phyloP scores from a whole-genome alignment of 2,888 invertebrate species.

The Lepidocyrtinus sp. region DNA sequence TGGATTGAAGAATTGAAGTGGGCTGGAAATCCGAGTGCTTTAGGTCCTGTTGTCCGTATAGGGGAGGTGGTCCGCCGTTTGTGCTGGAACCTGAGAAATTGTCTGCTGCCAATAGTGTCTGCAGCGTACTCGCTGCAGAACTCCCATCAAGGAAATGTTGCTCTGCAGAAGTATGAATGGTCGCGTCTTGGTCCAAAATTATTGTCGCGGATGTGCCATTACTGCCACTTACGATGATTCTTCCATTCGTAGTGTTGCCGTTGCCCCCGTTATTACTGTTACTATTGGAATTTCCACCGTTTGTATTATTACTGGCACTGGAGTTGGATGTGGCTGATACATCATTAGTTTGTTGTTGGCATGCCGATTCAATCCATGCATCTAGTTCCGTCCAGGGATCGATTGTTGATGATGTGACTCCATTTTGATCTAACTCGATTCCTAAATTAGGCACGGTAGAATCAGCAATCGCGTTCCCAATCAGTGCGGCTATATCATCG shows the following conservation, averaged over 20 bases:
- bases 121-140: constrained; percentile 53
- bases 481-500: constrained; percentile 71
- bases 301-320: not conserved
- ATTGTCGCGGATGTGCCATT: constrained; percentile 14
- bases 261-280: constrained; percentile 18
- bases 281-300: not conserved
- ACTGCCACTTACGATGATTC: constrained; percentile 24
- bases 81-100: constrained; percentile 34
- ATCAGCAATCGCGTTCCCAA: constrained; percentile 89
- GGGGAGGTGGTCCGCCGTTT: constrained; percentile 50
- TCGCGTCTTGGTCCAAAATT: constrained; percentile 65
- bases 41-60: constrained; percentile 57
- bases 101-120: constrained; percentile 60
- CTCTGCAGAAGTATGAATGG: constrained; percentile 67
- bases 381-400: constrained; percentile 91
- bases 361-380: constrained; percentile 88
- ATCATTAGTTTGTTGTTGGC: constrained; percentile 71
- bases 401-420: constrained; percentile 69
- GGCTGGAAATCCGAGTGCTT: constrained; percentile 60
- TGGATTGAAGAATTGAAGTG: constrained; percentile 68
- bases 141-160: constrained; percentile 59
- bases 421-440: constrained; percentile 77
- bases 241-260: constrained; percentile 31
- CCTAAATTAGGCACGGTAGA: constrained; percentile 84
- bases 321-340: constrained; percentile 17